phyloP scores from a whole-genome alignment of 2,797 vertebrate species.

The Melanotaenia nigrans region DNA sequence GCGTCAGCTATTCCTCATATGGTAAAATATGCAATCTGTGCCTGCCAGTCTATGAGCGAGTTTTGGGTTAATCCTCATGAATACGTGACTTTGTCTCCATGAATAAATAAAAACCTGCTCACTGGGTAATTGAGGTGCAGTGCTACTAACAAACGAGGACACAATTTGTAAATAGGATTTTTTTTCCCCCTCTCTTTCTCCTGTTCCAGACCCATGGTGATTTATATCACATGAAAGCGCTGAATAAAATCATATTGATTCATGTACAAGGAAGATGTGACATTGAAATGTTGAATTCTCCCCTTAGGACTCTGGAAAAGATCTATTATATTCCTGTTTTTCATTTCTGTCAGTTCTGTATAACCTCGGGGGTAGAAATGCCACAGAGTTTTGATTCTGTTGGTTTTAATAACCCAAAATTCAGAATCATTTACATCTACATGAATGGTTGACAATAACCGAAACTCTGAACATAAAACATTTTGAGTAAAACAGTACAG shows the following conservation, averaged over 20 bases:
- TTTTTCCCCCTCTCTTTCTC: slow-evolving; percentile 42
- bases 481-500: not conserved
- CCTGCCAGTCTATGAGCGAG: slow-evolving; percentile 84
- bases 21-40: slow-evolving; percentile 87
- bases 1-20: slow-evolving; percentile 83
- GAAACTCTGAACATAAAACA: not conserved
- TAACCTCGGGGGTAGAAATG: slow-evolving; percentile 41
- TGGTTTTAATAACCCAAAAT: slow-evolving; percentile 25
- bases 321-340: slow-evolving; percentile 46
- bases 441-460: slow-evolving; percentile 18
- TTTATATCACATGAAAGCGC: slow-evolving; percentile 79
- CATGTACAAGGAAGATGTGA: slow-evolving; percentile 52
- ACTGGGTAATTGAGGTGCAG: slow-evolving; percentile 86
- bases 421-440: slow-evolving; percentile 25
- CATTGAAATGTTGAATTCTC: slow-evolving; percentile 56
- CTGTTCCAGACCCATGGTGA: slow-evolving; percentile 67
- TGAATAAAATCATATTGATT: slow-evolving; percentile 73
- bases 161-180: slow-evolving; percentile 84
- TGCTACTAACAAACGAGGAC: slow-evolving; percentile 85
- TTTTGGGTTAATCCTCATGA: slow-evolving; percentile 89
- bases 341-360: slow-evolving; percentile 45
- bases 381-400: slow-evolving; percentile 31
- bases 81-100: slow-evolving; percentile 88
- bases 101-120: slow-evolving; percentile 89
- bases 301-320: slow-evolving; percentile 39